phyloP scores from a whole-genome alignment of 2,888 invertebrate species.

The Brachypalpus laphriformis region DNA sequence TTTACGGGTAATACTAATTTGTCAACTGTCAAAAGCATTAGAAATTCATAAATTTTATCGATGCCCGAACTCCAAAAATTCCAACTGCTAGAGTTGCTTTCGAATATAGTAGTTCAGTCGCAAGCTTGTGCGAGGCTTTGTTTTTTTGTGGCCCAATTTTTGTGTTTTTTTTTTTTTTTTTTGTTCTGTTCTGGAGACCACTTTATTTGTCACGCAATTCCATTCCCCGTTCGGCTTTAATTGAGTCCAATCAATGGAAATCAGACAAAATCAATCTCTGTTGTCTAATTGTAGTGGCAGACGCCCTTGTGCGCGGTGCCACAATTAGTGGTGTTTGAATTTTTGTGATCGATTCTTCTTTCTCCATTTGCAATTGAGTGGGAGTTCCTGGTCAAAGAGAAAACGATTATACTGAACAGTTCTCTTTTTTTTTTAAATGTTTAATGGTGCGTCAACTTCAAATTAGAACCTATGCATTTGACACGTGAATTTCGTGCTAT shows the following conservation, averaged over 20 bases:
- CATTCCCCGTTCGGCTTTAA: constrained; percentile 63
- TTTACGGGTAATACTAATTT: constrained; percentile 59
- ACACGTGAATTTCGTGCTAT: constrained; percentile 26
- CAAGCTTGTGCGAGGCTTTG: too few species aligned
- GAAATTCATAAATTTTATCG: constrained; percentile 52
- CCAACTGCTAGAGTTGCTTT: neutral
- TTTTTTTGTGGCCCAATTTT: constrained; percentile 36
- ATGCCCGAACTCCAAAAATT: neutral
- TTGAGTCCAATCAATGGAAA: constrained; percentile 73
- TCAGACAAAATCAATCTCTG: constrained; percentile 70
- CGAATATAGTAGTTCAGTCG: constrained; percentile 47
- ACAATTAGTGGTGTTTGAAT: constrained; percentile 66
- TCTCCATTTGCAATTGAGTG: neutral
- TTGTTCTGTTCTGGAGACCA: constrained; percentile 3
- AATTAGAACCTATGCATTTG: constrained; percentile 40
- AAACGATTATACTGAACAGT: constrained; percentile 16
- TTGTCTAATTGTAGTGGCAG: constrained; percentile 69
- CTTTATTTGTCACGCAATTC: constrained; percentile 70
- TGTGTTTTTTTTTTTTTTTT: too few species aligned
- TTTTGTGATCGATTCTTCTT: constrained; percentile 49
- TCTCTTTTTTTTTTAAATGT: constrained; percentile 1
- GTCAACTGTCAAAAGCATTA: constrained; percentile 68
- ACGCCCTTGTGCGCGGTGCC: constrained; percentile 43
- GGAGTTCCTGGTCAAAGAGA: constrained; percentile 27
- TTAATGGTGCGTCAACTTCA: constrained; percentile 65